Percentiles rank a stretch among this genome's conserved stretches.
These are phyloP conservation scores for Callospermophilus lateralis DNA, from an alignment of 2,113 vertebrate genomes.

Conservation along the genomic window DNA sequence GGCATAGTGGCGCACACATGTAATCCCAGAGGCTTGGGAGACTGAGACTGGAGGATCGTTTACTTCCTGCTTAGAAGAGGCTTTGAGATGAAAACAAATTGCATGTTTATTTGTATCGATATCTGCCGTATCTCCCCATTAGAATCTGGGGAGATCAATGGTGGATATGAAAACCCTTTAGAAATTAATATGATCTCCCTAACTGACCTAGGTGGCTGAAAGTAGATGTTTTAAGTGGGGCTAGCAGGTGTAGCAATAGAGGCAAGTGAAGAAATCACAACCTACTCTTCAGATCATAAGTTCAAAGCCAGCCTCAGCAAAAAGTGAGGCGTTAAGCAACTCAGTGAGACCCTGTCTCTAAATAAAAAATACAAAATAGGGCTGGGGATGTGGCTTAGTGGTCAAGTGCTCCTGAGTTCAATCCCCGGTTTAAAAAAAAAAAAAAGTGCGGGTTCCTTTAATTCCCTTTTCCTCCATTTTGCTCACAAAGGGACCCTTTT, in stretches of 20 bases:
- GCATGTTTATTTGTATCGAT: conserved; percentile 63
- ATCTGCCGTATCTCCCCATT: conserved; percentile 2
- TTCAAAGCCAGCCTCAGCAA: too few species aligned
- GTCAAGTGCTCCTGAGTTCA: too few species aligned
- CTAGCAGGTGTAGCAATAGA: neutral
- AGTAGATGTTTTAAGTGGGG: neutral
- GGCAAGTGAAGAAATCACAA: neutral
- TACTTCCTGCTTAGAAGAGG: conserved; percentile 52
- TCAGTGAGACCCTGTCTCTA: too few species aligned
- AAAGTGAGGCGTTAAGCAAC: too few species aligned
- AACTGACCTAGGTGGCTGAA: neutral
- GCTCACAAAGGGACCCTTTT: too few species aligned
- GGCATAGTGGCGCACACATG: too few species aligned
- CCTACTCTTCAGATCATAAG: neutral
- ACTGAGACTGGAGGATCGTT: conserved; percentile 52
- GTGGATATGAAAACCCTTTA: neutral
- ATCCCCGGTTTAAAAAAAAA: too few species aligned
- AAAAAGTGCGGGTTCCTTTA: too few species aligned
- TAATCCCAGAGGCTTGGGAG: neutral
- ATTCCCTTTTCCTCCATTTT: too few species aligned
- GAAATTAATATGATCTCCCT: conserved; percentile 12
- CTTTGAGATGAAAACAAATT: conserved; percentile 70
- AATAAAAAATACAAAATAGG: too few species aligned
- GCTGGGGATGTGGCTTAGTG: too few species aligned
- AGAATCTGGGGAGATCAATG: conserved; percentile 57